Evolutionary conservation across 2,888 invertebrate genomes (phyloP).

Genomic region (Leucoptera coffeella): DNA sequence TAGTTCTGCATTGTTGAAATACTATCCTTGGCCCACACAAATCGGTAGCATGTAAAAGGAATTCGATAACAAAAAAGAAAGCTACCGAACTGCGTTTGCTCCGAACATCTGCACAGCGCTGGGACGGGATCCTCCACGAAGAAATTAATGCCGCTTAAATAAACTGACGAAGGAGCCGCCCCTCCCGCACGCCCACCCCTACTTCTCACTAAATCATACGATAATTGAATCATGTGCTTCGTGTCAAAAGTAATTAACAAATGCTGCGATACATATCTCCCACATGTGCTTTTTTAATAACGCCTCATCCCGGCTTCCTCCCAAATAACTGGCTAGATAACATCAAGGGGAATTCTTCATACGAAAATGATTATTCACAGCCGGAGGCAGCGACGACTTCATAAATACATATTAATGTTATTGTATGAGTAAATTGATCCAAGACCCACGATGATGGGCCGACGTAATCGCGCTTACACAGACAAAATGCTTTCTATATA

Average conservation of each 20-base stretch:
- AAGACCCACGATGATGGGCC: constrained; percentile 17
- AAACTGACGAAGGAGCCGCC: constrained; percentile 20
- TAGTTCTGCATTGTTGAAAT: too few species aligned
- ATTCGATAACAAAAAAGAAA: constrained; percentile 15
- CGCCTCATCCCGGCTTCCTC: constrained; percentile 34
- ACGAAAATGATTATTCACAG: constrained; percentile 36
- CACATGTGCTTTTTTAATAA: constrained; percentile 52
- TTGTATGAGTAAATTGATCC: constrained; percentile 44
- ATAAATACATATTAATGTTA: constrained; percentile 37
- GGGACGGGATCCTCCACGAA: constrained; percentile 28
- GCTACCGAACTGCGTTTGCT: too few species aligned
- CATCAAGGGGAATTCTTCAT: constrained; percentile 41
- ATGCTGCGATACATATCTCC: constrained; percentile 46
- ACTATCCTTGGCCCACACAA: constrained; percentile 19
- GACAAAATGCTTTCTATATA: constrained; percentile 16
- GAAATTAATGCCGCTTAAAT: constrained; percentile 41
- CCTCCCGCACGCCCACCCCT: constrained; percentile 17
- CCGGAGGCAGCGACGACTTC: constrained; percentile 27
- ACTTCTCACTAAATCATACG: constrained; percentile 43
- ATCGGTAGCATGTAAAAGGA: constrained; percentile 24
- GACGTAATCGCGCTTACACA: constrained; percentile 21
- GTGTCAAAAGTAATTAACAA: constrained; percentile 51
- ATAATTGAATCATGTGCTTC: constrained; percentile 54
- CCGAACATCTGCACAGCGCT: constrained; percentile 34
- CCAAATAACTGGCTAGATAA: constrained; percentile 39